These are phyloP conservation scores for Pangasius krempfi DNA, from an alignment of 2,797 vertebrate genomes.

Conservation along the genomic window DNA sequence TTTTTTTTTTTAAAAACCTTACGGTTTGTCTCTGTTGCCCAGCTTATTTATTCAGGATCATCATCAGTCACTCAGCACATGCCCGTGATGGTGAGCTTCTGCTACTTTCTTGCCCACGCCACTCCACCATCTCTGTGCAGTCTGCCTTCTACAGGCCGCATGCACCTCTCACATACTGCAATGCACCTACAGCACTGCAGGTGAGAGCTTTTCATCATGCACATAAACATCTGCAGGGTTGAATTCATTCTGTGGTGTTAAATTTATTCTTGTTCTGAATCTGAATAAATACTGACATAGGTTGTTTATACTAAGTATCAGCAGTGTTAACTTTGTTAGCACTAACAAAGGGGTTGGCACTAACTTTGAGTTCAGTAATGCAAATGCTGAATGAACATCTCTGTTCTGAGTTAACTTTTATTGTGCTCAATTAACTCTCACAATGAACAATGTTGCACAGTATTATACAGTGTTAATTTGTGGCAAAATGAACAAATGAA, in stretches of 20 bases:
- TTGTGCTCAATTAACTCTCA: neutral
- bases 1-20: no score
- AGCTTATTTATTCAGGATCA: constrained; percentile 88
- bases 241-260: neutral
- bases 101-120: constrained; percentile 89
- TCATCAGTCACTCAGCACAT: constrained; percentile 87
- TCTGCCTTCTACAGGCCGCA: constrained; percentile 86
- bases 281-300: neutral
- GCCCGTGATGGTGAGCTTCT: constrained; percentile 89
- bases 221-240: neutral
- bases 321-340: neutral
- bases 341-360: no score
- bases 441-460: neutral
- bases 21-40: neutral
- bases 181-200: constrained; percentile 88
- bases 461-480: neutral
- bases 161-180: constrained; percentile 75
- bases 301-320: neutral
- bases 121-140: constrained; percentile 91
- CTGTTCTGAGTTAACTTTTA: neutral
- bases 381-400: no score
- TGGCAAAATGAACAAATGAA: neutral
- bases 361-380: no score
- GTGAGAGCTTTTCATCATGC: constrained; percentile 68
- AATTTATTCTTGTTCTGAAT: neutral